Evolutionary conservation across 1,140 invertebrate genomes (phyloP).

Genomic region (Drosophila saltans): DNA sequence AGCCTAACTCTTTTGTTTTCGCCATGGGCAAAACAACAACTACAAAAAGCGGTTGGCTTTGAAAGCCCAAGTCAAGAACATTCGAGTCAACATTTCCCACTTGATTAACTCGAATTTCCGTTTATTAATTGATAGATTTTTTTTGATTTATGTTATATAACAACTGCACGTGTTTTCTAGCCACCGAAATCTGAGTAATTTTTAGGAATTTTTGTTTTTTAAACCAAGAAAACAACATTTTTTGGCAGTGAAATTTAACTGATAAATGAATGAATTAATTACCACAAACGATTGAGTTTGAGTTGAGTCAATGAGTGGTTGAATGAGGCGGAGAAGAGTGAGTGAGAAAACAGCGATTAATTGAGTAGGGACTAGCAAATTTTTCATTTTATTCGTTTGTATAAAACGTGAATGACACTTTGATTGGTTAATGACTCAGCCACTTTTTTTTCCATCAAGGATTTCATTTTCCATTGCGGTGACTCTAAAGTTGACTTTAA

Average conservation of each 20-base stretch:
- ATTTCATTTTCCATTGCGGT: slow-evolving; percentile 6
- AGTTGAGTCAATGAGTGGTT: neutral
- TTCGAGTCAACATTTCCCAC: too few relatives aligned
- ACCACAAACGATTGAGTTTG: neutral
- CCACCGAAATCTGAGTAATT: slow-evolving; percentile 18
- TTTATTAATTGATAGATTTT: slow-evolving; percentile 21
- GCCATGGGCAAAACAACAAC: slow-evolving; percentile 14
- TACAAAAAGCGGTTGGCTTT: slow-evolving; percentile 53
- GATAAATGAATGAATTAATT: slow-evolving; percentile 47
- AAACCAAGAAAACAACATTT: neutral
- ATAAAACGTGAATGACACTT: slow-evolving; percentile 48
- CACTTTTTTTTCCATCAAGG: slow-evolving; percentile 28
- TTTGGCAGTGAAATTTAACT: slow-evolving; percentile 22
- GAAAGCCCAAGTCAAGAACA: slow-evolving; percentile 54
- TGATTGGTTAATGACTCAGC: slow-evolving; percentile 15
- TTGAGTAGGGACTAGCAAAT: neutral
- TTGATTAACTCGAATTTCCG: slow-evolving; percentile 23
- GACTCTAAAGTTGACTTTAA: slow-evolving; percentile 30
- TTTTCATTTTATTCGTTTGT: neutral
- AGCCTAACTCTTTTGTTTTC: slow-evolving; percentile 75
- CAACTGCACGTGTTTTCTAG: slow-evolving; percentile 33
- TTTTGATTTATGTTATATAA: slow-evolving; percentile 42
- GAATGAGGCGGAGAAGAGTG: neutral
- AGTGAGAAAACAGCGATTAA: slow-evolving; percentile 25
- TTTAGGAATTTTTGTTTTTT: slow-evolving; percentile 5